These are phyloP conservation scores for Phyllotis vaccarum DNA, from an alignment of 2,797 vertebrate species.

Conservation along the genomic window DNA sequence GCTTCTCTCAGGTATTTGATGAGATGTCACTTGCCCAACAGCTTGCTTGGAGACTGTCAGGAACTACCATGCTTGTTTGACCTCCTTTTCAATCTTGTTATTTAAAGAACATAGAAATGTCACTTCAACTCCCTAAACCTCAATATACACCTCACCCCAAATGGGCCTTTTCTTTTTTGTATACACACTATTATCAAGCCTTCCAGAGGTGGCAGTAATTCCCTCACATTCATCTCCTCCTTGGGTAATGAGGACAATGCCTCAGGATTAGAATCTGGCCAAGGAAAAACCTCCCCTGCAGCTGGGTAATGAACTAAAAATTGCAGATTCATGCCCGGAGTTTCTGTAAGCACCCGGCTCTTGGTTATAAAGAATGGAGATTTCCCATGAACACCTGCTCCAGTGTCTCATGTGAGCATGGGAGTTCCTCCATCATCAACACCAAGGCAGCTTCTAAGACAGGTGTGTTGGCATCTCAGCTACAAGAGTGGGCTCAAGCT, in stretches of 20 bases:
- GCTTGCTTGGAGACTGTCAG: neutral
- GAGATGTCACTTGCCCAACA: neutral
- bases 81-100: neutral
- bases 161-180: neutral
- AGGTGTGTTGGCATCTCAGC: neutral
- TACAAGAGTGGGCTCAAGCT: neutral
- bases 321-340: neutral
- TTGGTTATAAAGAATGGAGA: neutral
- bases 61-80: neutral
- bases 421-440: neutral
- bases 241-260: conserved; percentile 1
- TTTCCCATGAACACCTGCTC: neutral
- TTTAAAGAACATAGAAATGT: conserved; percentile 54
- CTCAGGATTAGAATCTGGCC: neutral
- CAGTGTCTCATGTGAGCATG: neutral
- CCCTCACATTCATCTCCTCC: neutral
- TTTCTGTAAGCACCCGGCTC: neutral
- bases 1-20: neutral
- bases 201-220: conserved; percentile 4
- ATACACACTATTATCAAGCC: neutral
- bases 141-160: neutral
- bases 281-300: neutral
- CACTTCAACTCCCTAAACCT: neutral
- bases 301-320: neutral
- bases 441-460: neutral